Evolutionary conservation across 1,140 invertebrate species (phyloP).

Genomic region (Apis cerana): DNA sequence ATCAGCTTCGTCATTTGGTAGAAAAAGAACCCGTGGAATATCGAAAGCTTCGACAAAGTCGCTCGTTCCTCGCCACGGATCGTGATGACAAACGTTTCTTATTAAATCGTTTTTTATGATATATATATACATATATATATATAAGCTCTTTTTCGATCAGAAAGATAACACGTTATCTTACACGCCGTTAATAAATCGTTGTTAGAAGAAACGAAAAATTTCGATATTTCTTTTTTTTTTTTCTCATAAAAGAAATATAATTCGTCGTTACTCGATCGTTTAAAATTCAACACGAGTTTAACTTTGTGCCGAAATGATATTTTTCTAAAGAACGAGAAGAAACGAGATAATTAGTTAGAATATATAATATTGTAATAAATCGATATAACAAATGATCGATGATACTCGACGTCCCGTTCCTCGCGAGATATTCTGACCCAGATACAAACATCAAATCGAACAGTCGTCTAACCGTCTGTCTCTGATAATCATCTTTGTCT

Average conservation of each 20-base stretch:
- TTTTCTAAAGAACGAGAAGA: not conserved
- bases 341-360: not conserved
- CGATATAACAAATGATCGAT: not conserved
- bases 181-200: not conserved
- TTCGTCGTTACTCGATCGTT: not conserved
- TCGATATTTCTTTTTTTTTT: not conserved
- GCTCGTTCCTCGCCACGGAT: not conserved
- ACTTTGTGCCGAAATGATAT: not conserved
- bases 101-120: not conserved
- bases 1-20: slow-evolving; percentile 58
- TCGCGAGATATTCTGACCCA: slow-evolving; percentile 40
- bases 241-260: not conserved
- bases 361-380: too few species aligned
- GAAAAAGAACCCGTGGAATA: slow-evolving; percentile 27
- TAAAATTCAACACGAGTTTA: too few species aligned
- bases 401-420: not conserved
- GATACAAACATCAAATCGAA: slow-evolving; percentile 45
- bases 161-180: not conserved
- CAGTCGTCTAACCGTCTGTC: slow-evolving; percentile 31
- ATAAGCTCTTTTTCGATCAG: not conserved
- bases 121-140: too few species aligned
- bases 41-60: slow-evolving; percentile 10
- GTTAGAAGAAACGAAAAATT: not conserved
- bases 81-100: not conserved
- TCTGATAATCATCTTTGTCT: slow-evolving; percentile 44